Base-by-base conservation (phyloP, 2,888 invertebrate genomes). In the Cephus pulcher region DNA sequence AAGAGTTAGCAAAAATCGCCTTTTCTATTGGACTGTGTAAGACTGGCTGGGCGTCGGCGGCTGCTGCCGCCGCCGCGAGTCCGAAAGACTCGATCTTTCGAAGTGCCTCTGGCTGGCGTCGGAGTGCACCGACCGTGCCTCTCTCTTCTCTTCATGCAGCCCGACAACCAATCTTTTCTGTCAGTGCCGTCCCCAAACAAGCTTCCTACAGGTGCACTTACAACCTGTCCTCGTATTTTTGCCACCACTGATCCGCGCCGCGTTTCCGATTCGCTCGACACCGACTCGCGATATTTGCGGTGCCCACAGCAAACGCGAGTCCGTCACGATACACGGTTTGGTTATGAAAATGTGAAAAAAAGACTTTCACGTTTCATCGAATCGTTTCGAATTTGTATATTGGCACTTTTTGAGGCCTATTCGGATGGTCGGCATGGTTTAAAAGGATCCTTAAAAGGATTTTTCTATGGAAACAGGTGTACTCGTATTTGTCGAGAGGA, bases 1-100 rank as follows among this genome's bases (percentile, higher is more conserved):
- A 23, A 6, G 23, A 56, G 15, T 56, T 23, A 56, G 56, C 56
- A 56, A 56, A 23, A 56, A 56, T 23, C 56, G 23, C 2, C 56
- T 56, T 15, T 56, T 56, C 23, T 9, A 9, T 56, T 56, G 56
- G 56, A 56, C 56, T 56, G 88, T 88, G 88, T 89, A 88, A 89
- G 88, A 88, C 88, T 87, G 89, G 89, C 89, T 88, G 89, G 88
- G 89, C 88, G 90, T 89, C 89, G 88, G 88, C 88, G 87, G 85
- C 84, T 86, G 89, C 87, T 83, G 86, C 80, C 84, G 32, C 56
- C 56, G 23, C 23, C 32, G 71, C 32, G 76, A 84, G 84, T 85
- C 82, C 82, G 82, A 85, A 23, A 56, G 87, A 83, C 85, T 84
- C 86, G 88, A 88, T 88, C 88, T 86, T 82, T 81, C 78, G 76